phyloP scores from a whole-genome alignment of 1,140 invertebrate genomes.

The Scaptomyza pallida region DNA sequence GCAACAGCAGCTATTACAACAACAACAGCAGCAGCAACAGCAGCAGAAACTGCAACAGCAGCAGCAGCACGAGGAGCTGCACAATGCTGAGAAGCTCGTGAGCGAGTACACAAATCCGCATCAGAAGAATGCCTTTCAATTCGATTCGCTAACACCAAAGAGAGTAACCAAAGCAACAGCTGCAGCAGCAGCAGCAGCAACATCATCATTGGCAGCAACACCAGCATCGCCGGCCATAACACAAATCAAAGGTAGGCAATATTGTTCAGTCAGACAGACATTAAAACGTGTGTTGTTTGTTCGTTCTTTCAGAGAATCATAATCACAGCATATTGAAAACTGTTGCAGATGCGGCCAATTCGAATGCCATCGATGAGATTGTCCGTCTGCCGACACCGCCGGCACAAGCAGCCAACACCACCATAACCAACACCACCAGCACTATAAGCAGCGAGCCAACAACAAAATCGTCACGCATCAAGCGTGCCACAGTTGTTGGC shows the following conservation, averaged over 20 bases:
- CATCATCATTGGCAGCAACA: slow-evolving; percentile 28
- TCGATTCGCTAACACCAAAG: slow-evolving; percentile 83
- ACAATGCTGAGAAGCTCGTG: slow-evolving; percentile 82
- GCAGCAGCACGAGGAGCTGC: slow-evolving; percentile 65
- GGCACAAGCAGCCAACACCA: slow-evolving; percentile 34
- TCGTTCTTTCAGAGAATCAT: slow-evolving; percentile 20
- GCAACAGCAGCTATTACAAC: slow-evolving; percentile 50
- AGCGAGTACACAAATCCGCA: slow-evolving; percentile 79
- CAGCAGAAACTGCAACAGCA: slow-evolving; percentile 48
- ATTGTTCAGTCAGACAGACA: no score
- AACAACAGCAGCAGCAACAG: slow-evolving; percentile 54
- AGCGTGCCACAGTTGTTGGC: slow-evolving; percentile 92
- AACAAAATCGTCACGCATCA: slow-evolving; percentile 85
- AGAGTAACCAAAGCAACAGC: slow-evolving; percentile 67
- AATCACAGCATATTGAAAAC: slow-evolving; percentile 69
- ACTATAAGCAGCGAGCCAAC: slow-evolving; percentile 84
- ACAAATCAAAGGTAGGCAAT: slow-evolving; percentile 37
- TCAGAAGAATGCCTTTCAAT: slow-evolving; percentile 83
- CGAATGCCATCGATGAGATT: slow-evolving; percentile 69
- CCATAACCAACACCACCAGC: slow-evolving; percentile 25
- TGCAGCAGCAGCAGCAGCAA: slow-evolving; percentile 5
- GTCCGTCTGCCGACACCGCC: slow-evolving; percentile 59
- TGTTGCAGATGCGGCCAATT: slow-evolving; percentile 69
- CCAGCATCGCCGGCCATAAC: slow-evolving; percentile 37
- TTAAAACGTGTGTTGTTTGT: no score